Base-by-base conservation (phyloP, 2,797 vertebrate genomes). In the Leptodactylus fallax region DNA sequence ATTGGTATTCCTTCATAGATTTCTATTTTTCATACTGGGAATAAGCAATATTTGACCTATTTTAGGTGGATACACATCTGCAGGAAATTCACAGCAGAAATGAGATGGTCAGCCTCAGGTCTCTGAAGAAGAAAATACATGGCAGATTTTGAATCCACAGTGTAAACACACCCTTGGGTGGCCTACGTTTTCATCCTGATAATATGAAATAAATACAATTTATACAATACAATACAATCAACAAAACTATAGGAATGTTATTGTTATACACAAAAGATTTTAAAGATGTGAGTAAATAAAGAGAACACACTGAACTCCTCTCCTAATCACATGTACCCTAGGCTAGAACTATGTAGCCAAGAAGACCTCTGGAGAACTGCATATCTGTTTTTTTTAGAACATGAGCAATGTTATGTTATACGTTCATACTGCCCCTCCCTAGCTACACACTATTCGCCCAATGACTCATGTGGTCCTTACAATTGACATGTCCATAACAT, bases 381-480 rank as follows among this genome's bases (percentile, higher is more conserved):
- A 21, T 63, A 27, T 63, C 25, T 36, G 53, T 67, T 17, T 53
- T 17, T 53, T 17, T 1, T 3, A 53, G 21, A 67, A 82, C 21
- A 25, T 65, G n/a, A 49, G 14, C 47, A 56, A 56, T 79, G 76
- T 25, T 56, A 58, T 21, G 45, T 21, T 47, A 47, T 3, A 77
- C 3, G 6, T 51, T 51, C 19, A 77, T 77, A 23, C 74, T 77
- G 51, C 25, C 55, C 53, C 77, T 79, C 77, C 77, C 23, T 56
- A 56, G 77, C 77, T 58, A 58, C 53, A 79, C 14, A 56, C 77
- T 56, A 58, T 49, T 56, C 77, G 58, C 77, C 77, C 27, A 17
- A 58, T 79, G 53, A 79, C 77, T 79, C 77, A 79, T 6, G 7
- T 3, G 3, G 25, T 19, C 51, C 8, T 56, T 14, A 27, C n/a